Conservation (phyloP, 1,140 invertebrate species). For the Acromyrmex charruanus region DNA sequence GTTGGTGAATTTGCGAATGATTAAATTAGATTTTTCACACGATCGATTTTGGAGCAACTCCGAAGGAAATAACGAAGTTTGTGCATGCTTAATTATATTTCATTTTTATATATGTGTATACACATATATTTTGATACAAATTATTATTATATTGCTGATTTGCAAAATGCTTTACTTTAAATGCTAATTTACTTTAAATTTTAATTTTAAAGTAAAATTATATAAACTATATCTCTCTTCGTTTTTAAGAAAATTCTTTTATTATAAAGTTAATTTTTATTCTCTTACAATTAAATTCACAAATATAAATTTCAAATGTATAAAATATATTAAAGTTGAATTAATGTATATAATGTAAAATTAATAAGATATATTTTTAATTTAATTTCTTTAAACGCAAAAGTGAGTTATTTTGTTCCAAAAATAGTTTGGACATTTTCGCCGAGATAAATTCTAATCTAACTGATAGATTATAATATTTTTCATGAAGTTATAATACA, state of each 20-base stretch:
- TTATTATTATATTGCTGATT: background rate
- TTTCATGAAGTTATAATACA: background rate
- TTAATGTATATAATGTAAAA: background rate
- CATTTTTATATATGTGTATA: background rate
- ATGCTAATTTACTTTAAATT: background rate
- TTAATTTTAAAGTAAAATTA: background rate
- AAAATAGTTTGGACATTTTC: background rate
- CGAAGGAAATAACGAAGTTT: slow-evolving; percentile 5
- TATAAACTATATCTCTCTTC: background rate
- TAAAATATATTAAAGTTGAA: background rate
- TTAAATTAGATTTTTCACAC: slow-evolving; percentile 5
- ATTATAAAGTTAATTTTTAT: background rate
- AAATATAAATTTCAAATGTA: slow-evolving; percentile 9
- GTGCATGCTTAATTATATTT: slow-evolving; percentile 5
- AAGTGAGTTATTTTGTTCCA: background rate
- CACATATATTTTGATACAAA: background rate
- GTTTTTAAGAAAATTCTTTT: background rate
- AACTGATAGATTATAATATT: slow-evolving; percentile 18
- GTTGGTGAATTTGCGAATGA: background rate
- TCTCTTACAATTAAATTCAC: slow-evolving; percentile 23
- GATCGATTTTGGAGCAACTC: background rate
- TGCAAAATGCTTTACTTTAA: background rate
- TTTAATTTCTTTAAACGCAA: background rate
- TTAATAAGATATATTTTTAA: background rate
- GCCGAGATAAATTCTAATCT: background rate